Conservation (phyloP, 2,888 invertebrate genomes). For the Alsophila aescularia region DNA sequence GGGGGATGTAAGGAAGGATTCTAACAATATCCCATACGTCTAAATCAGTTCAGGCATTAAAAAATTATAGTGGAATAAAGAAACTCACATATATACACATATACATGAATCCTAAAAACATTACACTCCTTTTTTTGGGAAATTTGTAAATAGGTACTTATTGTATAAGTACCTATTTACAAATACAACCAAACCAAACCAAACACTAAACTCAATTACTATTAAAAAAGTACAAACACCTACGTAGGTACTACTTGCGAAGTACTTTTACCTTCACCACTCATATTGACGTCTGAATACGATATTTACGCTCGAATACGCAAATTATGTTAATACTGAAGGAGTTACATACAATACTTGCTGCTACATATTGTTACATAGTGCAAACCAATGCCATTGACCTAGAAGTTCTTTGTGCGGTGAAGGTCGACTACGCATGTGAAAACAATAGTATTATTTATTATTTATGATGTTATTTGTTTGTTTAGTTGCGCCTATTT, state of each 20-base stretch:
- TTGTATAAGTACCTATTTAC: too few species aligned
- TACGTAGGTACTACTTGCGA: not conserved
- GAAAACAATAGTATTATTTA: not conserved
- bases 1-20: too few species aligned
- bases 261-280: conserved; percentile 11
- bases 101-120: too few species aligned
- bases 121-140: too few species aligned
- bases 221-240: too few species aligned
- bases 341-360: not conserved
- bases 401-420: conserved; percentile 6
- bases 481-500: not conserved
- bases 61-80: too few species aligned
- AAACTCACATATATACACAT: too few species aligned
- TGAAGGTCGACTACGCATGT: not conserved
- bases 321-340: conserved; percentile 18
- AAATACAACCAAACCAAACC: too few species aligned
- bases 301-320: conserved; percentile 16
- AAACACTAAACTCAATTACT: too few species aligned
- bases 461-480: not conserved
- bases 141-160: too few species aligned
- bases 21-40: too few species aligned
- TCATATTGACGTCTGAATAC: conserved; percentile 11
- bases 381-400: conserved; percentile 1
- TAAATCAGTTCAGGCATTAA: too few species aligned
- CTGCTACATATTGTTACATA: not conserved